A percentile compares a stretch with the other conserved stretches of the same genome.
Evolutionary conservation across 2,888 invertebrate species (phyloP).

Genomic region (Aporophyla lueneburgensis): DNA sequence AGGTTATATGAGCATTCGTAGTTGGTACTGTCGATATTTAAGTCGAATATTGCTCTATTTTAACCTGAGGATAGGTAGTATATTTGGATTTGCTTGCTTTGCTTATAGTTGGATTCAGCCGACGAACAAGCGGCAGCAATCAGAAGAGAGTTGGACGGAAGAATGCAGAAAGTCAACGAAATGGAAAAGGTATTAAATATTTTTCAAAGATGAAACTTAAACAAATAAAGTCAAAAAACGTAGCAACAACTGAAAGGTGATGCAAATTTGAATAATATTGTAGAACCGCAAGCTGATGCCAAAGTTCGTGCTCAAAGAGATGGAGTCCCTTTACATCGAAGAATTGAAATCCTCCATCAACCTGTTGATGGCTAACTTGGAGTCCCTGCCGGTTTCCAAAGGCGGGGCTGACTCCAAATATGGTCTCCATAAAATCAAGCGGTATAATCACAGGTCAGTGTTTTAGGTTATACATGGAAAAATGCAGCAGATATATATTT

Average conservation of each 20-base stretch:
- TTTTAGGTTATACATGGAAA: conserved; percentile 4
- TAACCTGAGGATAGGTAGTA: not conserved
- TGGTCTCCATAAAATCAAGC: conserved; percentile 99
- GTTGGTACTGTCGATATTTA: not conserved
- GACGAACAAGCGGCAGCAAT: conserved; percentile 99
- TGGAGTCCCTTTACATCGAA: conserved; percentile 99
- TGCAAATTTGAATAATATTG: conserved; percentile 30
- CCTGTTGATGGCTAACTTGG: conserved; percentile 99
- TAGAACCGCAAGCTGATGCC: conserved; percentile 99
- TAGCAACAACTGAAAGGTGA: not conserved
- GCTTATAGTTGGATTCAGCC: conserved; percentile 97
- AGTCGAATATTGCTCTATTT: conserved; percentile 11
- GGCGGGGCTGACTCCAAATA: conserved; percentile 99
- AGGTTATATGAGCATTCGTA: not conserved
- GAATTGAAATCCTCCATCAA: conserved; percentile 99
- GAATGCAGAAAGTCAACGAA: conserved; percentile 98
- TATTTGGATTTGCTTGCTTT: conserved; percentile 32
- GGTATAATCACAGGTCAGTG: conserved; percentile 98
- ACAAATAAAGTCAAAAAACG: not conserved
- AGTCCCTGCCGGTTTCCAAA: conserved; percentile 99
- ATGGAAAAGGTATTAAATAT: conserved; percentile 96
- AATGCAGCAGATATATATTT: not conserved
- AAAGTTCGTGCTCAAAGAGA: conserved; percentile 99
- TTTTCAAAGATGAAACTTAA: not conserved
- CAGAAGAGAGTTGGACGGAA: conserved; percentile 98